Evolutionary conservation across 2,797 vertebrate genomes (phyloP), one percentile per base, ranked within the genome.

Genomic region (Valencia hispanica): DNA sequence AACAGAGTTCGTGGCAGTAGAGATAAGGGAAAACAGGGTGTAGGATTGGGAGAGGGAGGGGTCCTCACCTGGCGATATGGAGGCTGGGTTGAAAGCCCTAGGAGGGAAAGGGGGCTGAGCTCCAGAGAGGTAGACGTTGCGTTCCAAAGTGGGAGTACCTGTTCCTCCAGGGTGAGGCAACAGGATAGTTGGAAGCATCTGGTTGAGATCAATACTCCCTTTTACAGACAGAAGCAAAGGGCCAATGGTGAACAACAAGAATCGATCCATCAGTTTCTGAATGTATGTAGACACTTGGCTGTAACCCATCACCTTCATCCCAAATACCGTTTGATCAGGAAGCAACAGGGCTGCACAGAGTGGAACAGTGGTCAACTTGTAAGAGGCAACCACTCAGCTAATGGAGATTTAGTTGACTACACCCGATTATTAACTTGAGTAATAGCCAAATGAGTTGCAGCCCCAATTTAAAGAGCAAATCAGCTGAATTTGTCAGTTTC

Each of bases 181-280:
- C 95, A 99, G 94, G 95, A 99, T 98, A 91, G 98, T 96, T 92
- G 98, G 97, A 93, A 98, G 97, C 98, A 99, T 99, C 92, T 98
- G 98, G 94, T 97, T 98, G 96, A 99, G 95, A 95, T 99, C 98
- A 95, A 99, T 99, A 91, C 99, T 99, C 94, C 98, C 98, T 99
- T 96, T 95, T 96, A 94, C 95, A 96, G 95, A 96, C 96, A 96
- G 96, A 96, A 96, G 95, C 95, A 96, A 96, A 96, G 95, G 95
- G 95, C 95, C 95, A 96, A 88, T 90, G 91, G 90, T 96, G 93
- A 96, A 94, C 93, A 96, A 93, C 92, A 94, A 92, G 82, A 94
- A 94, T 88, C 76, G 84, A 94, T 94, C 86, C 87, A 94, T 89
- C 80, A 92, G 86, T 92, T 90, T 89, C 84, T 91, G 77, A 92